Conservation (phyloP, 2,888 invertebrate genomes). For the Dryadula phaetusa region DNA sequence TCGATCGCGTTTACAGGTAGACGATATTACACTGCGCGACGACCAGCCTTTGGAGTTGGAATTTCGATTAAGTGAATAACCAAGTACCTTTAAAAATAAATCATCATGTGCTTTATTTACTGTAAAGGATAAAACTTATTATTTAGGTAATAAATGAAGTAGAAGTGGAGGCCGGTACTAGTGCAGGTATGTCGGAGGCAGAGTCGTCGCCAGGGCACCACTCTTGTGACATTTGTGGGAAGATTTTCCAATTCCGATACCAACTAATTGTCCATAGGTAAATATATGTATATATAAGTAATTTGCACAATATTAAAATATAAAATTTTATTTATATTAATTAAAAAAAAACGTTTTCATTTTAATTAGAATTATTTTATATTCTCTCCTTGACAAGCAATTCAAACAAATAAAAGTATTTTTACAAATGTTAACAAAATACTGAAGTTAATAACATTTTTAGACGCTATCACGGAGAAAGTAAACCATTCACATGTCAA, state of each 20-base stretch:
- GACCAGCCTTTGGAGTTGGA: too few relatives aligned
- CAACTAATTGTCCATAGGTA: slow-evolving; percentile 92
- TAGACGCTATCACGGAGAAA: slow-evolving; percentile 93
- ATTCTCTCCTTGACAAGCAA: too few relatives aligned
- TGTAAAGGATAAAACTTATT: not conserved
- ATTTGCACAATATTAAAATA: too few relatives aligned
- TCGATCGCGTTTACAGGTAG: too few relatives aligned
- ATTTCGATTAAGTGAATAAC: too few relatives aligned
- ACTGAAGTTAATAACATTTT: slow-evolving; percentile 34
- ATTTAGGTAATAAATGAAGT: slow-evolving; percentile 69
- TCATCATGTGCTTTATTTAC: not conserved
- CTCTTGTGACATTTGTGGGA: slow-evolving; percentile 93
- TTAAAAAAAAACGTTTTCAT: not conserved
- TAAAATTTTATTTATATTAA: not conserved
- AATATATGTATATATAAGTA: slow-evolving; percentile 41
- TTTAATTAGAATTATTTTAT: not conserved
- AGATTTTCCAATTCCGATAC: slow-evolving; percentile 94
- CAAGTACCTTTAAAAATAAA: too few relatives aligned
- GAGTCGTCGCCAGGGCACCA: slow-evolving; percentile 88
- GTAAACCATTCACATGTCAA: slow-evolving; percentile 92
- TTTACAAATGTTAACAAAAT: too few relatives aligned
- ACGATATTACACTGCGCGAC: too few relatives aligned
- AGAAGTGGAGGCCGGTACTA: slow-evolving; percentile 83
- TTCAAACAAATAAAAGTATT: too few relatives aligned
- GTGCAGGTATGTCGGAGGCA: slow-evolving; percentile 80